Conservation (phyloP, 2,797 vertebrate species). For the Chloroceryle amazona region DNA sequence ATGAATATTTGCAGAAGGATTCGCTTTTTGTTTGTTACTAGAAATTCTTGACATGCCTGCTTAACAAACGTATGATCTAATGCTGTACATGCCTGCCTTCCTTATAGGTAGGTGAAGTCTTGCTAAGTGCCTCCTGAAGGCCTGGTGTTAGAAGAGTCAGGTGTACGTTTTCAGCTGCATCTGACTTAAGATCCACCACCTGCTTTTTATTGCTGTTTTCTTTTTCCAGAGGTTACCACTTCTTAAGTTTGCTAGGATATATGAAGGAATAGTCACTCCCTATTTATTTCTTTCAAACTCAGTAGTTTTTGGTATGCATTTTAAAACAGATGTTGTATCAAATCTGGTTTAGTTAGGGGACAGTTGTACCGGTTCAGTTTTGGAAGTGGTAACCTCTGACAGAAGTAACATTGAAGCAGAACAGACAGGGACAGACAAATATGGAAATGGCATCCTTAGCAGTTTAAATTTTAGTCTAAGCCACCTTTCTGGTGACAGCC, state of each 20-base stretch:
- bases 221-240: not conserved
- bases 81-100: not conserved
- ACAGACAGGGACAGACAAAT: not conserved
- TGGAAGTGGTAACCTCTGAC: not conserved
- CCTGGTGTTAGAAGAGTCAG: not conserved
- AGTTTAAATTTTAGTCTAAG: not conserved
- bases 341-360: not conserved
- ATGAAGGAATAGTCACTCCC: not conserved
- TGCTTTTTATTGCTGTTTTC: slow-evolving; percentile 6
- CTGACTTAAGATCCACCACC: not conserved
- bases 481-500: not conserved
- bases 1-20: not conserved
- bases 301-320: not conserved
- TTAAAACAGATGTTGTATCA: not conserved
- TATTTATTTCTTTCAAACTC: not conserved
- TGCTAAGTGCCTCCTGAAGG: not conserved
- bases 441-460: not conserved
- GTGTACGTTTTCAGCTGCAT: not conserved
- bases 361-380: not conserved
- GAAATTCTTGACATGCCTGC: not conserved
- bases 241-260: not conserved
- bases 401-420: not conserved
- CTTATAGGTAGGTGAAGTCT: not conserved
- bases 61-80: not conserved
- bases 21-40: not conserved